Conservation (phyloP, 1,140 invertebrate genomes). For the Tenebrio molitor region DNA sequence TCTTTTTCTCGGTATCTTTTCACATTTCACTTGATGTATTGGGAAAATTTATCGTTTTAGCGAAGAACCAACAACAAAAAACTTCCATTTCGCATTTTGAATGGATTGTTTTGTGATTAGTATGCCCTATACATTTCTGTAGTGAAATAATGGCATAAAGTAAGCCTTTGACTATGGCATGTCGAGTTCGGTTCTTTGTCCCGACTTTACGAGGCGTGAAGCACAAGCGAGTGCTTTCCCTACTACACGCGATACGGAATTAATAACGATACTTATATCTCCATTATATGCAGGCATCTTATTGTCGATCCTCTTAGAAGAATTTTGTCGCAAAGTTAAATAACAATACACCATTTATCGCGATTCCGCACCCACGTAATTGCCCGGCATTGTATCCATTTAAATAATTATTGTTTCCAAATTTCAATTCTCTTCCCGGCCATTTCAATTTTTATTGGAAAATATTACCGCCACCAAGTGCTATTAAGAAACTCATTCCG, state of each 20-base stretch:
- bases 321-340: slow-evolving; percentile 6
- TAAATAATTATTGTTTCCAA: slow-evolving; percentile 29
- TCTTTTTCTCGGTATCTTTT: slow-evolving; percentile 8
- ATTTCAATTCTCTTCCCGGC: background rate
- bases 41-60: slow-evolving; percentile 4
- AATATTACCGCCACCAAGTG: slow-evolving; percentile 7
- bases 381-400: background rate
- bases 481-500: slow-evolving; percentile 31
- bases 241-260: slow-evolving; percentile 49
- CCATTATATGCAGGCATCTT: slow-evolving; percentile 51
- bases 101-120: slow-evolving; percentile 40
- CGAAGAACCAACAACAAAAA: slow-evolving; percentile 5
- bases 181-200: slow-evolving; percentile 51
- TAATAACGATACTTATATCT: slow-evolving; percentile 51
- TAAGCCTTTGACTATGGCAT: slow-evolving; percentile 52
- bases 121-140: slow-evolving; percentile 38
- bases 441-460: slow-evolving; percentile 29
- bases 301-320: slow-evolving; percentile 30
- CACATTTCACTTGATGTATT: slow-evolving; percentile 7
- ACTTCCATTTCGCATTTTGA: slow-evolving; percentile 19
- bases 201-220: slow-evolving; percentile 51
- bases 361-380: slow-evolving; percentile 2
- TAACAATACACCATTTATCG: slow-evolving; percentile 1
- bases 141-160: slow-evolving; percentile 47
- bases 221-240: slow-evolving; percentile 49